A percentile compares a stretch with the other conserved stretches of the same genome.
These are phyloP conservation scores for Phymanthus crucifer DNA, from an alignment of 92 coral and sea anemone species.

Conservation along the genomic window DNA sequence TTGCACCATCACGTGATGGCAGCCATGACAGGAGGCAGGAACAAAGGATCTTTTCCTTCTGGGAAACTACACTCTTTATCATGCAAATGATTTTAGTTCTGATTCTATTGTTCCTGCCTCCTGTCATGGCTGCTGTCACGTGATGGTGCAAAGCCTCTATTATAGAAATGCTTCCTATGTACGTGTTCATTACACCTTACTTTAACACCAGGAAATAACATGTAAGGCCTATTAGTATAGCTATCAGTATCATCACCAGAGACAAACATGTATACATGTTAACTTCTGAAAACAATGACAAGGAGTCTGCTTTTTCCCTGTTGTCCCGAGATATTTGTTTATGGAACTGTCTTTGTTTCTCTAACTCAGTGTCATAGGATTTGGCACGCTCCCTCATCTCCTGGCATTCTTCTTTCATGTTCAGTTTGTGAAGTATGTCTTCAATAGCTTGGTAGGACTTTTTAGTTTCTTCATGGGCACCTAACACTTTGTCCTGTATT, in stretches of 20 bases:
- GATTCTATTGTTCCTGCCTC: no score
- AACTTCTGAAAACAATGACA: neutral
- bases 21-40: no score
- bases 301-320: conserved; percentile 6
- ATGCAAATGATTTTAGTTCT: no score
- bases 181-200: no score
- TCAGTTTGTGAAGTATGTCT: neutral
- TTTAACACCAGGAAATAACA: neutral
- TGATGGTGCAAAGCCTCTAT: neutral
- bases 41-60: no score
- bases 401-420: neutral
- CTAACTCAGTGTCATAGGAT: neutral
- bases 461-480: conserved; percentile 20
- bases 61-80: no score
- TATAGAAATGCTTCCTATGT: neutral
- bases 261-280: neutral
- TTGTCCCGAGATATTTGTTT: conserved; percentile 1
- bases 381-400: neutral
- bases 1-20: neutral
- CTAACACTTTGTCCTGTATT: conserved; percentile 24
- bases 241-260: neutral
- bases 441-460: neutral
- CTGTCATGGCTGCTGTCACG: no score
- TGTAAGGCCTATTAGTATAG: neutral
- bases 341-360: neutral